These are phyloP conservation scores for Pogonophryne albipinna DNA, from an alignment of 2,797 vertebrate species.

Conservation along the genomic window DNA sequence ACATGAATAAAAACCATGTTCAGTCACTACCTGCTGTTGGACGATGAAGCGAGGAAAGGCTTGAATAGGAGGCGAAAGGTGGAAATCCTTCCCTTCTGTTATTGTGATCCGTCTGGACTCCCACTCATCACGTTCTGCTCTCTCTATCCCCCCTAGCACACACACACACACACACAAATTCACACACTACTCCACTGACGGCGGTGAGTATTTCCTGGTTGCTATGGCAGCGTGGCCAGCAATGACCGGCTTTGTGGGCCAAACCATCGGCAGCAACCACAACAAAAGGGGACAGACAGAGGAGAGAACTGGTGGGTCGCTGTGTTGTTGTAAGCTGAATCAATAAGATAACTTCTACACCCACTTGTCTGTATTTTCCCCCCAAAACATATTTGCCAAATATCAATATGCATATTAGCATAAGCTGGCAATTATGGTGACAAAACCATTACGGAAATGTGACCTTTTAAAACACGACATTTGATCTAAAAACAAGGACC, in stretches of 20 bases:
- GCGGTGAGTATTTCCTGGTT: conserved; percentile 87
- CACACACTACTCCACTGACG: conserved; percentile 67
- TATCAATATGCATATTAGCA: neutral
- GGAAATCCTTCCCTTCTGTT: conserved; percentile 54
- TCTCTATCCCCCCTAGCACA: conserved; percentile 33
- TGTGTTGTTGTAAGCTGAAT: conserved; percentile 59
- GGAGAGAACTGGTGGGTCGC: conserved; percentile 54
- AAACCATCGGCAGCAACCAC: conserved; percentile 81
- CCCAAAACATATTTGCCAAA: neutral
- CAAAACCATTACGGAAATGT: neutral
- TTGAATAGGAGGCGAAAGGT: conserved; percentile 51
- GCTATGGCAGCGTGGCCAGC: conserved; percentile 84
- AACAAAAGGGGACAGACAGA: conserved; percentile 76
- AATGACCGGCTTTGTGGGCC: conserved; percentile 83
- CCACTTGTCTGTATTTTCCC: neutral
- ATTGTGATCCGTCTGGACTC: conserved; percentile 65
- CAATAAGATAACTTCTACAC: conserved; percentile 72
- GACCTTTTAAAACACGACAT: neutral
- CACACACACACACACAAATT: conserved; percentile 41
- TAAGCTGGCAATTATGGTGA: neutral
- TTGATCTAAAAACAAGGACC: neutral
- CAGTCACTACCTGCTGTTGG: conserved; percentile 54
- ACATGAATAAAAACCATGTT: conserved; percentile 31
- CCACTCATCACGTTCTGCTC: conserved; percentile 63
- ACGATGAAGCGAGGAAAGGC: conserved; percentile 21